Conservation (phyloP, 2,888 invertebrate genomes). For the Limnephilus rhombicus region DNA sequence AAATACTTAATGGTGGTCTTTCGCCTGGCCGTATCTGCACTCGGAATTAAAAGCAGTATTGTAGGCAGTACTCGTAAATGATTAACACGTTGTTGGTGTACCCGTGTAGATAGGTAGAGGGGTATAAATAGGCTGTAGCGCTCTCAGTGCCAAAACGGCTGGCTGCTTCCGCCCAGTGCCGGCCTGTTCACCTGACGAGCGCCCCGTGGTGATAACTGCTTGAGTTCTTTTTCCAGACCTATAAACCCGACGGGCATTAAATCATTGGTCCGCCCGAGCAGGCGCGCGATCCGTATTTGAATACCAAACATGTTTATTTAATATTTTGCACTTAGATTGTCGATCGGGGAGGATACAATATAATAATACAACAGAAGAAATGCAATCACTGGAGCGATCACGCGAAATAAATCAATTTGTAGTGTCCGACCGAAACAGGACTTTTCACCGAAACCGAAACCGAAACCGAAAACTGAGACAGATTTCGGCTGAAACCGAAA, state of each 20-base stretch:
- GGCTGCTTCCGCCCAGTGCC: constrained; percentile 4
- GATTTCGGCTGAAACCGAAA: too few species aligned
- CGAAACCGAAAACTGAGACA: too few species aligned
- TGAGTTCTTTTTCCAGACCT: constrained; percentile 28
- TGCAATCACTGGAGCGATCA: neutral
- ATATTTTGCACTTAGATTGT: neutral
- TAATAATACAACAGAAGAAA: neutral
- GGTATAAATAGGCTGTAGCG: neutral
- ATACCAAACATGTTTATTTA: constrained; percentile 30
- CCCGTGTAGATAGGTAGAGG: neutral
- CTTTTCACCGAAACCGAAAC: too few species aligned
- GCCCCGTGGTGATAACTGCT: constrained; percentile 47
- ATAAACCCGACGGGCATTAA: constrained; percentile 37
- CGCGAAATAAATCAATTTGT: too few species aligned
- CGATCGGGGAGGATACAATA: neutral
- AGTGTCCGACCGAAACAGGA: too few species aligned
- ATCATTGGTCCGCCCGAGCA: constrained; percentile 29
- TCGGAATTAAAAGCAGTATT: neutral
- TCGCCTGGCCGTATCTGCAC: too few species aligned
- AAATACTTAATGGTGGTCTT: too few species aligned
- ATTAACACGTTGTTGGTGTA: neutral
- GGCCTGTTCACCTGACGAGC: constrained; percentile 27
- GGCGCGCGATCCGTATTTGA: constrained; percentile 34
- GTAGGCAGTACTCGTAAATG: neutral
- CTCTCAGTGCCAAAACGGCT: neutral